Evolutionary conservation across 2,113 vertebrate genomes (phyloP).

Genomic region (Bos javanicus): DNA sequence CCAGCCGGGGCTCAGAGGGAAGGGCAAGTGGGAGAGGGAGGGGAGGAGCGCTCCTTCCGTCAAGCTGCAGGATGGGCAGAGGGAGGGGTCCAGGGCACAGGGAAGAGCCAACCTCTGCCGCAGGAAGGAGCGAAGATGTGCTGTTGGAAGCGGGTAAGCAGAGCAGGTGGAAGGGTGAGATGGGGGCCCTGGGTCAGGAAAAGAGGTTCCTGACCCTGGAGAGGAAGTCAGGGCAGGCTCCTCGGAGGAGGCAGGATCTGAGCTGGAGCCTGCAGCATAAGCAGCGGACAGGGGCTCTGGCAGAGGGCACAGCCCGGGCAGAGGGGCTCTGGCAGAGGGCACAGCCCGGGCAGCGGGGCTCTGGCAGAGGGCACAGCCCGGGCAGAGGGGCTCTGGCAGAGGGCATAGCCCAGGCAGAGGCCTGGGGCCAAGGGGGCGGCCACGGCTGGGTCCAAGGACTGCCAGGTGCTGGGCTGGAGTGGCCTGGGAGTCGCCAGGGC

Average conservation of each 20-base stretch:
- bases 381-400: background rate
- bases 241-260: background rate
- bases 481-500: background rate
- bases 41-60: background rate
- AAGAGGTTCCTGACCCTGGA: background rate
- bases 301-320: background rate
- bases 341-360: no score
- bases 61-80: background rate
- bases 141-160: background rate
- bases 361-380: background rate
- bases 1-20: background rate
- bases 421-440: background rate
- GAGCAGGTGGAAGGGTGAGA: background rate
- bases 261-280: background rate
- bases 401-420: background rate
- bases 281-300: fast-evolving
- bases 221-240: background rate
- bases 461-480: background rate
- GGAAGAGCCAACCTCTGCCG: background rate
- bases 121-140: background rate
- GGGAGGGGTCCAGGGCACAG: background rate
- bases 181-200: background rate
- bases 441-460: background rate
- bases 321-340: background rate
- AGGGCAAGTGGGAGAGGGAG: background rate